Evolutionary conservation across 1,140 invertebrate species (phyloP), one percentile per base, ranked within the genome.

Genomic region (Argopecten irradians): DNA sequence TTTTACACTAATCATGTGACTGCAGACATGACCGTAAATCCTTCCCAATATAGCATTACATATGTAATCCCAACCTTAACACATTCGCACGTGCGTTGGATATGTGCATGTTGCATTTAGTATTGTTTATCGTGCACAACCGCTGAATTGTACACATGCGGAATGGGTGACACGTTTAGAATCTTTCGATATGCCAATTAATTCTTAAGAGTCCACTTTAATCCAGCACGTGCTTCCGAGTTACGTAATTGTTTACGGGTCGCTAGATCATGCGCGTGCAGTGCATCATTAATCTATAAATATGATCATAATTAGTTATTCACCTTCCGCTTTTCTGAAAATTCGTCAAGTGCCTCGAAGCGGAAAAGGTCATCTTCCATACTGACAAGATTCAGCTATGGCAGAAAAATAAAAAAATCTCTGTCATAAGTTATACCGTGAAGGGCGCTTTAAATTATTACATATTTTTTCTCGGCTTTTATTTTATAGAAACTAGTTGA

Each of bases 151-250:
- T 71, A 71, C 55, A 71, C 55, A 28, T 71, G 55, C 55, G 55
- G 55, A 71, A 71, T 71, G 55, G 55, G 55, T 71, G 55, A 71
- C 55, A 71, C n/a, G 55, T 71, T 71, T 28, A 28, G n/a, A 71
- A 71, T 71, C 55, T 3, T 71, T 71, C 55, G 55, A 71, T 71
- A 71, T 71, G 55, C 55, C 55, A 71, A 71, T 71, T 71, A 71
- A 71, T 71, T 71, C 55, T 16, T 28, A 71, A 8, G 22, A n/a
- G 5, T 28, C 55, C 22, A 28, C 22, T 71, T 71, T 71, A 71
- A 71, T 71, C 55, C 55, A 71, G 55, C 55, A 71, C 55, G 55
- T 71, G 55, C 55, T 71, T n/a, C 22, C 55, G n/a, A 8, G 55
- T 71, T 71, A 71, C 55, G 55, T 28, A 71, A 71, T 71, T 71